Conservation (phyloP, 1,140 invertebrate genomes). For the Drosophila saltans region DNA sequence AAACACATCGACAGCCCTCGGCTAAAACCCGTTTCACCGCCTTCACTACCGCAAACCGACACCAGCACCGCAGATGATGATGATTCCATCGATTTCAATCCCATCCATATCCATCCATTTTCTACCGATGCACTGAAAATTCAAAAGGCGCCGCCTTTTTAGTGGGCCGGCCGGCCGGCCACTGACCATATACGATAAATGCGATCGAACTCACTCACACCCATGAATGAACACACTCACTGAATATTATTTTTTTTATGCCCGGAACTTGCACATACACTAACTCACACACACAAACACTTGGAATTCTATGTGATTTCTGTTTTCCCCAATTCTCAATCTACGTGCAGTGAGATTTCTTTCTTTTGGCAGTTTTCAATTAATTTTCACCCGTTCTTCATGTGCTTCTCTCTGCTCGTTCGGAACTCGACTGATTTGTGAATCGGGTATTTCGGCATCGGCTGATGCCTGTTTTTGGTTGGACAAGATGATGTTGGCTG, state of each 20-base stretch:
- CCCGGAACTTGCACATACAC: too few relatives aligned
- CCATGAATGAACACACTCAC: slow-evolving; percentile 2
- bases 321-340: slow-evolving; percentile 26
- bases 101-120: slow-evolving; percentile 71
- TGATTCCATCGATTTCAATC: slow-evolving; percentile 42
- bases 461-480: slow-evolving; percentile 40
- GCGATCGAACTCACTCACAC: slow-evolving; percentile 31
- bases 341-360: slow-evolving; percentile 24
- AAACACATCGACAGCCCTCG: slow-evolving; percentile 30
- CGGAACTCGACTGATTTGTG: slow-evolving; percentile 66
- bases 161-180: slow-evolving; percentile 74
- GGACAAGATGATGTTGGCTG: slow-evolving; percentile 44
- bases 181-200: slow-evolving; percentile 45
- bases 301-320: slow-evolving; percentile 1
- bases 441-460: slow-evolving; percentile 39
- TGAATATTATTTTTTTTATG: background rate
- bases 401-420: slow-evolving; percentile 72
- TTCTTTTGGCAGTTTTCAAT: slow-evolving; percentile 14
- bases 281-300: background rate
- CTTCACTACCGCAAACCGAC: slow-evolving; percentile 43
- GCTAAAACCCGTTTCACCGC: slow-evolving; percentile 63
- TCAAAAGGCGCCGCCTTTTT: slow-evolving; percentile 65
- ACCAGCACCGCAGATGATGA: slow-evolving; percentile 45
- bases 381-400: slow-evolving; percentile 56
- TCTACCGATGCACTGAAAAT: slow-evolving; percentile 43